These are phyloP conservation scores for Ochropleura leucogaster DNA, from an alignment of 2,888 invertebrate species.

Conservation along the genomic window DNA sequence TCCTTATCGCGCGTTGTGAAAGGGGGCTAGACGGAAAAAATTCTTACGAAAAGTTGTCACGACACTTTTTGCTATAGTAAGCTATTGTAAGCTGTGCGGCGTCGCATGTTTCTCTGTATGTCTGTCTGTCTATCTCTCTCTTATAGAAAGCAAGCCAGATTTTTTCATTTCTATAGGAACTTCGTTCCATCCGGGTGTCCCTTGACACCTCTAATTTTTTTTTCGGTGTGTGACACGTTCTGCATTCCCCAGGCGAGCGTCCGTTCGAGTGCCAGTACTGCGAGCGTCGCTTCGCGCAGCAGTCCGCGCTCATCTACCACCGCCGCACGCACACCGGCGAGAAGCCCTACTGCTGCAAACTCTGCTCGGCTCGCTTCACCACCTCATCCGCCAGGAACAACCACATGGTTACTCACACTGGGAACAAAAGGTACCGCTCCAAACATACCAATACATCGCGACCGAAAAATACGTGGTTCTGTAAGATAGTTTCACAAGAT, in stretches of 20 bases:
- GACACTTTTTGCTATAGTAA: too few relatives aligned
- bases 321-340: slow-evolving; percentile 89
- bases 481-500: background rate
- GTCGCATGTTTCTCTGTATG: too few relatives aligned
- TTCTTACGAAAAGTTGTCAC: too few relatives aligned
- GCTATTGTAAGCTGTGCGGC: too few relatives aligned
- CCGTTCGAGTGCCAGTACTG: slow-evolving; percentile 88
- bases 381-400: slow-evolving; percentile 89
- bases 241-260: slow-evolving; percentile 81
- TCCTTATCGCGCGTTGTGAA: too few relatives aligned
- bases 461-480: background rate
- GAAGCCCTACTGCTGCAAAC: slow-evolving; percentile 88
- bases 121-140: too few relatives aligned
- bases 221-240: background rate
- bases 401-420: slow-evolving; percentile 87
- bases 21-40: too few relatives aligned
- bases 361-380: slow-evolving; percentile 86
- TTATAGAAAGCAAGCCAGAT: too few relatives aligned
- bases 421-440: slow-evolving; percentile 79
- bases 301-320: slow-evolving; percentile 89
- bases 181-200: too few relatives aligned
- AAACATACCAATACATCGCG: background rate
- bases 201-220: too few relatives aligned
- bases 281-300: slow-evolving; percentile 87
- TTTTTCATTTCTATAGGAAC: too few relatives aligned